phyloP scores from a whole-genome alignment of 2,888 invertebrate species.

The Synergus laeviventris region DNA sequence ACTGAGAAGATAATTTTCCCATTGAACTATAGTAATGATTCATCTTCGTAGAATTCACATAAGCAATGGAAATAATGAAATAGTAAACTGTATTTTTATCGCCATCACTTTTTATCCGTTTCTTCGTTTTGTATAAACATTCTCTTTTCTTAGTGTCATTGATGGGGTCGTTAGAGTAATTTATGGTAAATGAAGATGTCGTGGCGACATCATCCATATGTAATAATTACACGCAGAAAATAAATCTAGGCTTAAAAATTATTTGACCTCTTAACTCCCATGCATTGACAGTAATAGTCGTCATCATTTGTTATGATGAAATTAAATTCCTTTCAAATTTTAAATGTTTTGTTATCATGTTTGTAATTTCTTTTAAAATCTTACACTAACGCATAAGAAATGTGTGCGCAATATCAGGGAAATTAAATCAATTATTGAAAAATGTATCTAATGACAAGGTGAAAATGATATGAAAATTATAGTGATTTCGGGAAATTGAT shows the following conservation, averaged over 20 bases:
- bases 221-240: background rate
- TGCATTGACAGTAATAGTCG: background rate
- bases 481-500: background rate
- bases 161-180: slow-evolving; percentile 17
- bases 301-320: background rate
- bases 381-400: background rate
- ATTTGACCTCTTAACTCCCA: background rate
- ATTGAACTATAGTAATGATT: background rate
- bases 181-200: slow-evolving; percentile 45
- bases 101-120: background rate
- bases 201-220: slow-evolving; percentile 1
- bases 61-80: background rate
- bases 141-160: slow-evolving; percentile 25
- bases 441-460: background rate
- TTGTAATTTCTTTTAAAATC: background rate
- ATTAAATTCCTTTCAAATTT: background rate
- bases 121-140: background rate
- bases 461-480: background rate
- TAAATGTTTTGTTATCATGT: too few species aligned
- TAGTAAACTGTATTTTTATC: background rate
- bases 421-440: too few species aligned
- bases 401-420: background rate
- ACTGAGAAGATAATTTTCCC: background rate
- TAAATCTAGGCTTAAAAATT: slow-evolving; percentile 28
- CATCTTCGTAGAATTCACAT: background rate